Percentiles rank a stretch among this genome's conserved stretches.
Evolutionary conservation across 2,797 vertebrate genomes (phyloP).

Genomic region (Cyclura pinguis): DNA sequence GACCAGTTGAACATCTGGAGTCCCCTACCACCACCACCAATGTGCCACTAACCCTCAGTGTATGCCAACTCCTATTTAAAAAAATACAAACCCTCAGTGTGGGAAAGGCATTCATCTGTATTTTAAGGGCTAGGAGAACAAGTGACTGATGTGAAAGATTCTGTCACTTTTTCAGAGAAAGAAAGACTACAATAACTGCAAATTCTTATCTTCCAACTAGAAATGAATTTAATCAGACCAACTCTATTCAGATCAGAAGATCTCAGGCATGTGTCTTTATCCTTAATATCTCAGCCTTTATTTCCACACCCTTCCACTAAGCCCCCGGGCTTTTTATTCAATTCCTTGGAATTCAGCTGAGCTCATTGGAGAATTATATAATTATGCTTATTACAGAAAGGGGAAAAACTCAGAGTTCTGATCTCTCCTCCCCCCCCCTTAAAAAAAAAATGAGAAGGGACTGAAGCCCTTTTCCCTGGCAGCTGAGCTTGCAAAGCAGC

Average conservation of each 20-base stretch:
- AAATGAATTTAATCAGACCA: background rate
- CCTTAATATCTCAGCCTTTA: slow-evolving; percentile 21
- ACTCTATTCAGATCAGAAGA: too few relatives aligned
- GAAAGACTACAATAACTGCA: background rate
- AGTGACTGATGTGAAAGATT: background rate
- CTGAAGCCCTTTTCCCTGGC: slow-evolving; percentile 54
- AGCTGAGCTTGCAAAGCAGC: slow-evolving; percentile 32
- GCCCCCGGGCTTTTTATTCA: background rate
- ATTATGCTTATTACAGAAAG: slow-evolving; percentile 54
- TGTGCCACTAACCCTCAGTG: too few relatives aligned
- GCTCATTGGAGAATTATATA: slow-evolving; percentile 20
- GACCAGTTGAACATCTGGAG: too few relatives aligned
- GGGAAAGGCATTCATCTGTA: too few relatives aligned
- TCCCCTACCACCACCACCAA: too few relatives aligned
- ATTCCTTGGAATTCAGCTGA: slow-evolving; percentile 15
- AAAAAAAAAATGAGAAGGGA: slow-evolving; percentile 49
- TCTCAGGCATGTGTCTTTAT: background rate
- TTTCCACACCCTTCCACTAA: slow-evolving; percentile 34
- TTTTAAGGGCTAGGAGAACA: background rate
- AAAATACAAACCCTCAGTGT: too few relatives aligned
- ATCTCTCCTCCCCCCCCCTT: background rate
- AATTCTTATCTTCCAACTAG: background rate
- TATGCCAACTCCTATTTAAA: too few relatives aligned
- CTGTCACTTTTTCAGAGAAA: background rate
- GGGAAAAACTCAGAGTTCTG: slow-evolving; percentile 26